A percentile compares a stretch with the other conserved stretches of the same genome.
Conservation (phyloP, 2,888 invertebrate species). For the Oxyteleia sp. region DNA sequence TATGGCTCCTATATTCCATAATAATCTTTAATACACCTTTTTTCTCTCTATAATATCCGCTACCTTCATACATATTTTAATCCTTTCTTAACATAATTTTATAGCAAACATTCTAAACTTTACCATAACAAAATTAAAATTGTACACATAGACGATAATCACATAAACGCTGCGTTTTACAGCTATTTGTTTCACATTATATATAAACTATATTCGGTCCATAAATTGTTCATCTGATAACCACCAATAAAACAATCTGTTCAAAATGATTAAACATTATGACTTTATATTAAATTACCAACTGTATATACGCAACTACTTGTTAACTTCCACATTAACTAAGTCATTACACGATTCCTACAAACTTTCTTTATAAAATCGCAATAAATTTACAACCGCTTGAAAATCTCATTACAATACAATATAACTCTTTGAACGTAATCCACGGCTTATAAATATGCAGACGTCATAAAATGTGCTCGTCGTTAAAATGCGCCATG, state of each 20-base stretch:
- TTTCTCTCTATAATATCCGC: too few species aligned
- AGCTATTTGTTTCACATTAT: too few species aligned
- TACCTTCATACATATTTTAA: too few species aligned
- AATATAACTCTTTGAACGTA: conserved; percentile 29
- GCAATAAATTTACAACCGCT: conserved; percentile 41
- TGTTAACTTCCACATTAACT: conserved; percentile 17
- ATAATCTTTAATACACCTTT: too few species aligned
- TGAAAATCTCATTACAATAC: conserved; percentile 43
- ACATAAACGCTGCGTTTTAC: too few species aligned
- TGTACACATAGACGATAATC: too few species aligned
- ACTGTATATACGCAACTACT: not conserved
- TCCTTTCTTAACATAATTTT: too few species aligned
- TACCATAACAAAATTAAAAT: too few species aligned
- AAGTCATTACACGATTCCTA: not conserved
- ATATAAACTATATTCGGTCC: not conserved
- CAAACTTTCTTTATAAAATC: conserved; percentile 23
- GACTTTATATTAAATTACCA: not conserved
- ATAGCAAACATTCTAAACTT: too few species aligned
- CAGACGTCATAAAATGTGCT: conserved; percentile 8
- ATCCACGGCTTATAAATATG: conserved; percentile 37
- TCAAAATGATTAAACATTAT: not conserved
- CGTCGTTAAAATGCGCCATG: conserved; percentile 21
- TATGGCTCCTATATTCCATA: too few species aligned
- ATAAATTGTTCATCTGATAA: not conserved
- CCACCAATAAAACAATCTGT: not conserved